Evolutionary conservation across 2,888 invertebrate species (phyloP).

Genomic region (Prenolepis imparis): DNA sequence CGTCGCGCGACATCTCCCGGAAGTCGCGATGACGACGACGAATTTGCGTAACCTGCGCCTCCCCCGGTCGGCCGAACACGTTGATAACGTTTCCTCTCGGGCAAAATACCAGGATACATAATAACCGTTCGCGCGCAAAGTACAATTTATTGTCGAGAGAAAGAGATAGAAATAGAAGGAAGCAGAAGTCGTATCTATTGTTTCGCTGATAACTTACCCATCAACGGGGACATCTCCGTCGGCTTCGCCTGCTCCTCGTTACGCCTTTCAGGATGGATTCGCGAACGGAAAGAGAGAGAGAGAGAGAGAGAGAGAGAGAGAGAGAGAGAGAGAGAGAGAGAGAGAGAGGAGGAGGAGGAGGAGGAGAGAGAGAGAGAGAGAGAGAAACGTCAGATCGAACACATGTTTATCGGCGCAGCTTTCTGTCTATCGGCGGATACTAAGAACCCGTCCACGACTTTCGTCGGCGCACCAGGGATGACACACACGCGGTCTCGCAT

Average conservation of each 20-base stretch:
- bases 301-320: too few relatives aligned
- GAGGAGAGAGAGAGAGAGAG: too few relatives aligned
- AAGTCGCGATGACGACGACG: not conserved
- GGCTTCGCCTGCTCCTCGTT: not conserved
- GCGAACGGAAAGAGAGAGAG: conserved; percentile 40
- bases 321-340: too few relatives aligned
- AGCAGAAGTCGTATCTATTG: too few relatives aligned
- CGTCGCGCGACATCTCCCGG: conserved; percentile 71
- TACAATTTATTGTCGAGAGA: too few relatives aligned
- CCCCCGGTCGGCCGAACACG: not conserved
- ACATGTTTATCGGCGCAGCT: conserved; percentile 70
- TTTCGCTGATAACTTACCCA: conserved; percentile 82
- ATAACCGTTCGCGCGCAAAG: not conserved
- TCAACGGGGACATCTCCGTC: conserved; percentile 78
- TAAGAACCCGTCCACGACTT: conserved; percentile 53
- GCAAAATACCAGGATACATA: not conserved
- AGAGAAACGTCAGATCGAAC: conserved; percentile 28
- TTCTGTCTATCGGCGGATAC: conserved; percentile 31
- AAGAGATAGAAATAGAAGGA: too few relatives aligned
- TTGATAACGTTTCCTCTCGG: conserved; percentile 11
- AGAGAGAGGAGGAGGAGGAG: too few relatives aligned
- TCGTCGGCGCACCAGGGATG: conserved; percentile 54
- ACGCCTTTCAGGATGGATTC: conserved; percentile 60
- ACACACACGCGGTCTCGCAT: conserved; percentile 32
- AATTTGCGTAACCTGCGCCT: conserved; percentile 22